These are phyloP conservation scores for Pachyseris speciosa DNA, from an alignment of 64 coral and sea anemone species.

Conservation along the genomic window DNA sequence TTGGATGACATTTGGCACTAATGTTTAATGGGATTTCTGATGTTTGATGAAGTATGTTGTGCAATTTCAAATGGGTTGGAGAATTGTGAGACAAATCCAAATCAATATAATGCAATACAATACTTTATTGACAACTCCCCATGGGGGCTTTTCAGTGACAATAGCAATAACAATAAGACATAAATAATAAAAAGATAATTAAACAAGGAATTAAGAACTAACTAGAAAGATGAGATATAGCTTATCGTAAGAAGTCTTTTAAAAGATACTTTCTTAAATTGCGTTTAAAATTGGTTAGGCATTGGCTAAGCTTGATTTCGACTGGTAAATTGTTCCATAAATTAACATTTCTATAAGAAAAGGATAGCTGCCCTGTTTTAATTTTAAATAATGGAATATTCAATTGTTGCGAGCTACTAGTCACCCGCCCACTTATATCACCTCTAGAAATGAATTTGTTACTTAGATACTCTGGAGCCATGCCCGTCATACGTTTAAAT, in stretches of 20 bases:
- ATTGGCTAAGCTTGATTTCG: constrained; percentile 8
- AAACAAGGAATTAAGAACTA: background rate
- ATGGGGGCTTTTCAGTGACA: too few relatives aligned
- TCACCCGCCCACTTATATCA: constrained; percentile 9
- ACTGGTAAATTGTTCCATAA: background rate
- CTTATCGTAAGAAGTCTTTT: background rate
- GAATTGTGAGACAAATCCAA: too few relatives aligned
- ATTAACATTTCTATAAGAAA: background rate
- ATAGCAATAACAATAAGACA: too few relatives aligned
- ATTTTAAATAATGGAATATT: constrained; percentile 16
- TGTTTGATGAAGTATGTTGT: too few relatives aligned
- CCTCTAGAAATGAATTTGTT: constrained; percentile 3
- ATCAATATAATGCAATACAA: too few relatives aligned
- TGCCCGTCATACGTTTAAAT: background rate
- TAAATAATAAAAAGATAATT: background rate
- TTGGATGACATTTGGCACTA: too few relatives aligned
- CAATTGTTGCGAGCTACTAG: background rate
- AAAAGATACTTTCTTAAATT: constrained; percentile 10
- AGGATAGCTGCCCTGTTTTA: background rate
- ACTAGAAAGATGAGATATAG: background rate
- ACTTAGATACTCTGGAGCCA: background rate
- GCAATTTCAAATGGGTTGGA: too few relatives aligned
- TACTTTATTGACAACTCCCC: too few relatives aligned
- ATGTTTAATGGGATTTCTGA: too few relatives aligned
- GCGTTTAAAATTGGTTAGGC: background rate